These are phyloP conservation scores for Scyliorhinus canicula DNA, from an alignment of 2,797 vertebrate species.

Conservation along the genomic window DNA sequence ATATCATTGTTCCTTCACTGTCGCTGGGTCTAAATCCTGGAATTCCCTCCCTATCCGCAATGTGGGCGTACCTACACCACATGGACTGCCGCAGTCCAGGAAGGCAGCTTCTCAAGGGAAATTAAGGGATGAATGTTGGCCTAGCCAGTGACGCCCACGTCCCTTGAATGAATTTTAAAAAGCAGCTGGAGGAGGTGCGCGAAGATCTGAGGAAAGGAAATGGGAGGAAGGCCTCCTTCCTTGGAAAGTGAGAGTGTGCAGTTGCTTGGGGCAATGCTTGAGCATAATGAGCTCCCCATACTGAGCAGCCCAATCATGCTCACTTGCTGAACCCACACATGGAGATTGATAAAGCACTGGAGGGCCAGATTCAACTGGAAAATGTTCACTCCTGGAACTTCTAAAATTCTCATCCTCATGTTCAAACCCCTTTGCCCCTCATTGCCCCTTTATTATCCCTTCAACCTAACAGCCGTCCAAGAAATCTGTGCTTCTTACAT, in stretches of 20 bases:
- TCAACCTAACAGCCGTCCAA: background rate
- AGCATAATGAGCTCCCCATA: background rate
- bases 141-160: too few relatives aligned
- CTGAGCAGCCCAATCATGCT: background rate
- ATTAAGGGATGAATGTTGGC: too few relatives aligned
- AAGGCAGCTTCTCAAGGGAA: too few relatives aligned
- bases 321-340: background rate
- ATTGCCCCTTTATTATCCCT: background rate
- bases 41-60: too few relatives aligned
- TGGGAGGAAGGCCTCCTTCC: background rate
- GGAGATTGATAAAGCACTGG: background rate
- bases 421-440: background rate
- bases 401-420: background rate
- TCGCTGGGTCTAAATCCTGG: too few relatives aligned
- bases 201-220: background rate
- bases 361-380: background rate
- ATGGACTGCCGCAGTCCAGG: too few relatives aligned
- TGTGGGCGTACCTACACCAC: too few relatives aligned
- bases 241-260: background rate
- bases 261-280: background rate
- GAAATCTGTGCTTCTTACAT: background rate
- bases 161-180: too few relatives aligned
- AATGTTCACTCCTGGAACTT: background rate
- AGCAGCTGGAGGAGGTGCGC: background rate
- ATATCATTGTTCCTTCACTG: too few relatives aligned